These are phyloP conservation scores for Apomyelois bistriatella DNA, from an alignment of 2,888 invertebrate species.

Conservation along the genomic window DNA sequence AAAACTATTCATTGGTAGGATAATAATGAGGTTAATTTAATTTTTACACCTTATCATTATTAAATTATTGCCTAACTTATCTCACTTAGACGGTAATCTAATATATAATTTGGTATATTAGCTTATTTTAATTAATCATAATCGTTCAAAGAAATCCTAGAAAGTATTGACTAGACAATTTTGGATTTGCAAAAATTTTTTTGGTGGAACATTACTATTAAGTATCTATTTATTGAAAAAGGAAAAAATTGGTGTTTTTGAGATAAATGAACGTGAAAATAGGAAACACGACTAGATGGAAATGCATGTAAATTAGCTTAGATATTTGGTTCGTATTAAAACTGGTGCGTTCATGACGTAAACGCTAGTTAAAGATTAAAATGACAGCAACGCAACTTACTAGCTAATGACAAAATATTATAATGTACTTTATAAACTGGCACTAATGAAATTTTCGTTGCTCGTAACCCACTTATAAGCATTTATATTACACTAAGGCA, in stretches of 20 bases:
- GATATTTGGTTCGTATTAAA: constrained; percentile 14
- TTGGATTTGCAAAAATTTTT: constrained; percentile 61
- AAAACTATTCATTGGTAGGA: constrained; percentile 56
- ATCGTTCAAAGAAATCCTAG: constrained; percentile 41
- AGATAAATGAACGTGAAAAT: constrained; percentile 18
- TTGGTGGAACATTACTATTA: constrained; percentile 47
- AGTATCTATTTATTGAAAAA: constrained; percentile 13
- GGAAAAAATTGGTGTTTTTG: constrained; percentile 14
- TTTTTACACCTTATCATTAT: constrained; percentile 14
- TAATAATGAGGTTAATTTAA: constrained; percentile 41
- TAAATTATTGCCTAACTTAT: background rate
- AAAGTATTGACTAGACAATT: constrained; percentile 74
- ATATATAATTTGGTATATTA: constrained; percentile 63
- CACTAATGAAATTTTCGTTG: constrained; percentile 67
- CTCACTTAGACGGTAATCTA: constrained; percentile 27
- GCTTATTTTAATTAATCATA: constrained; percentile 44
- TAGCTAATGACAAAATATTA: constrained; percentile 34
- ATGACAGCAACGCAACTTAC: constrained; percentile 27
- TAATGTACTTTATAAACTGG: constrained; percentile 62
- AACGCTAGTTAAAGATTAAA: constrained; percentile 22
- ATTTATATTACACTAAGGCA: constrained; percentile 51
- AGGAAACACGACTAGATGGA: constrained; percentile 47
- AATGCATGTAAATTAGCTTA: constrained; percentile 40
- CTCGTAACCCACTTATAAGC: constrained; percentile 52
- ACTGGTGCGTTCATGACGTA: constrained; percentile 14